These are phyloP conservation scores for Enteromius thamalakanensis DNA, from an alignment of 2,797 vertebrate genomes.

Conservation along the genomic window DNA sequence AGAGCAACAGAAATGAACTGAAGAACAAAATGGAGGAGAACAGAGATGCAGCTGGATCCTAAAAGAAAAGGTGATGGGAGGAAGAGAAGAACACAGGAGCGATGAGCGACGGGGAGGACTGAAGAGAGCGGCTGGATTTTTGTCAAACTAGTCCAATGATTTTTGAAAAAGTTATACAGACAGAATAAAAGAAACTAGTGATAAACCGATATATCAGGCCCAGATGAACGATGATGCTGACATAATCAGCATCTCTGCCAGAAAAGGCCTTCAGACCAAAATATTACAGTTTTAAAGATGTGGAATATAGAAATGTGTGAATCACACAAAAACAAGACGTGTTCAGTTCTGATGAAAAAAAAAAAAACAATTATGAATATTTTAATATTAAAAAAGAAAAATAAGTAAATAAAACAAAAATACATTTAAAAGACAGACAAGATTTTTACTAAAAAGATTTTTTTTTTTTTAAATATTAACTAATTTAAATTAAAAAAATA, in stretches of 20 bases:
- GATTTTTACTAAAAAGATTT: too few relatives aligned
- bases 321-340: neutral
- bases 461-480: too few relatives aligned
- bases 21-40: neutral
- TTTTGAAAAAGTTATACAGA: conserved; percentile 58
- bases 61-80: neutral
- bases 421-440: neutral
- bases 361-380: neutral
- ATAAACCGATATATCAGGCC: conserved; percentile 17
- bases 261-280: neutral
- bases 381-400: neutral
- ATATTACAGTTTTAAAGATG: too few relatives aligned
- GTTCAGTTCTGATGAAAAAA: neutral
- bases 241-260: neutral
- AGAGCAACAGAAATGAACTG: neutral
- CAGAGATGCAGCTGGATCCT: neutral
- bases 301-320: neutral
- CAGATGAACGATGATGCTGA: neutral
- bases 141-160: conserved; percentile 48
- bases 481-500: neutral
- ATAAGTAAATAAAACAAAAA: neutral
- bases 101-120: conserved; percentile 69
- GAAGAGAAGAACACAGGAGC: neutral
- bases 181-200: conserved; percentile 1
- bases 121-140: conserved; percentile 62